A percentile compares a stretch with the other conserved stretches of the same genome.
These are phyloP conservation scores for Sitodiplosis mosellana DNA, from an alignment of 1,140 invertebrate genomes.

Conservation along the genomic window DNA sequence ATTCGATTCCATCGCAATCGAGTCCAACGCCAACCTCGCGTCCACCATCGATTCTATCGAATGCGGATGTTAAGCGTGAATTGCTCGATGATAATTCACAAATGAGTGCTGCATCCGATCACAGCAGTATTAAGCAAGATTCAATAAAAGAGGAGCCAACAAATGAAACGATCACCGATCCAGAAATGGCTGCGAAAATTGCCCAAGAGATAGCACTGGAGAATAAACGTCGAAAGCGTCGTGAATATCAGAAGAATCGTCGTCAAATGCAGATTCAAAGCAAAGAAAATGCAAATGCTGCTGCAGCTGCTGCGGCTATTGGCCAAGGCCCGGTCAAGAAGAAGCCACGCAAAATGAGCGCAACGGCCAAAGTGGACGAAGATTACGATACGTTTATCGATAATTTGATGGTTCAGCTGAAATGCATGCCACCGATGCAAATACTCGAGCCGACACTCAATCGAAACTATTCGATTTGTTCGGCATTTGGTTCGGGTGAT, in stretches of 20 bases:
- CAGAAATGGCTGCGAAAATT: slow-evolving; percentile 22
- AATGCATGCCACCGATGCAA: slow-evolving; percentile 62
- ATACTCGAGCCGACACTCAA: slow-evolving; percentile 75
- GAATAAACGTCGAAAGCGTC: slow-evolving; percentile 56
- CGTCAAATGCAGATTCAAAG: slow-evolving; percentile 36
- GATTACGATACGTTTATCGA: slow-evolving; percentile 84
- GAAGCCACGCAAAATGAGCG: slow-evolving; percentile 56
- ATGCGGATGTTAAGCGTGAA: slow-evolving; percentile 38
- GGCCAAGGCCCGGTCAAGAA: slow-evolving; percentile 47
- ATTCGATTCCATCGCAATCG: not conserved
- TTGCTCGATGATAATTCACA: slow-evolving; percentile 37
- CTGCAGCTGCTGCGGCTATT: too few species aligned
- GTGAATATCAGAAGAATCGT: slow-evolving; percentile 69
- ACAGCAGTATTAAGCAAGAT: slow-evolving; percentile 36
- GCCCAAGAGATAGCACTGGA: slow-evolving; percentile 26
- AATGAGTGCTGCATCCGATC: slow-evolving; percentile 36
- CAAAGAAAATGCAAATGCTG: slow-evolving; percentile 15
- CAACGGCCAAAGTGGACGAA: slow-evolving; percentile 49
- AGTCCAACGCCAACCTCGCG: slow-evolving; percentile 8
- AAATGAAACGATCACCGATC: slow-evolving; percentile 12
- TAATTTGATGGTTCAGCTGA: slow-evolving; percentile 64
- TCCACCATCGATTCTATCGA: slow-evolving; percentile 20
- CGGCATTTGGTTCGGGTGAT: slow-evolving; percentile 64
- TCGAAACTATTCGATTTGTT: slow-evolving; percentile 61
- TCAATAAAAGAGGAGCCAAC: slow-evolving; percentile 17